Conservation (phyloP, 2,113 vertebrate species). For the Ictalurus furcatus region DNA sequence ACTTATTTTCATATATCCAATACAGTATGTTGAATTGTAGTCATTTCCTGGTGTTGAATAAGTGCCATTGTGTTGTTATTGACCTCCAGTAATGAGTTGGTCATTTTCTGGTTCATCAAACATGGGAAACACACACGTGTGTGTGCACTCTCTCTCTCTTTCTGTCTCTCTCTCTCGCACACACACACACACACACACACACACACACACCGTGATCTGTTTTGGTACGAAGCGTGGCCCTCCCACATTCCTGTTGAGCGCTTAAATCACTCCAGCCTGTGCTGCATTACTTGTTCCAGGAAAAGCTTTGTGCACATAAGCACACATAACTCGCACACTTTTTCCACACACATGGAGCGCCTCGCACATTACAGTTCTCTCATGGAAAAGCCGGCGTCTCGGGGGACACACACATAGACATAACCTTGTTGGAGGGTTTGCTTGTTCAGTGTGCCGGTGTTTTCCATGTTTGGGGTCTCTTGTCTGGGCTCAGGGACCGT, state of each 20-base stretch:
- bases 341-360: slow-evolving; percentile 38
- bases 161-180: slow-evolving; percentile 11
- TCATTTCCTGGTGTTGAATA: slow-evolving; percentile 28
- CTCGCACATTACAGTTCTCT: slow-evolving; percentile 38
- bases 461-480: slow-evolving; percentile 35
- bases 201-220: slow-evolving; percentile 62
- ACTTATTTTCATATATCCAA: not conserved
- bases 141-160: slow-evolving; percentile 45
- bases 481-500: slow-evolving; percentile 13
- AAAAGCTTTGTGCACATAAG: slow-evolving; percentile 58
- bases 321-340: slow-evolving; percentile 35
- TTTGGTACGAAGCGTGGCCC: slow-evolving; percentile 76
- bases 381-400: slow-evolving; percentile 40
- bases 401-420: slow-evolving; percentile 18
- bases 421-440: slow-evolving; percentile 34
- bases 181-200: slow-evolving; percentile 51
- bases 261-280: slow-evolving; percentile 79
- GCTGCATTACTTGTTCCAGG: slow-evolving; percentile 73
- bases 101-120: slow-evolving; percentile 53
- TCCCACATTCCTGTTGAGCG: slow-evolving; percentile 77
- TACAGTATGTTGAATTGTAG: not conserved
- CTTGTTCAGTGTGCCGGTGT: slow-evolving; percentile 16
- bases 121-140: slow-evolving; percentile 37
- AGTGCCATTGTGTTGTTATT: slow-evolving; percentile 28
- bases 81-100: slow-evolving; percentile 58